phyloP scores from a whole-genome alignment of 2,888 invertebrate genomes.

The Pyrocoelia pectoralis region DNA sequence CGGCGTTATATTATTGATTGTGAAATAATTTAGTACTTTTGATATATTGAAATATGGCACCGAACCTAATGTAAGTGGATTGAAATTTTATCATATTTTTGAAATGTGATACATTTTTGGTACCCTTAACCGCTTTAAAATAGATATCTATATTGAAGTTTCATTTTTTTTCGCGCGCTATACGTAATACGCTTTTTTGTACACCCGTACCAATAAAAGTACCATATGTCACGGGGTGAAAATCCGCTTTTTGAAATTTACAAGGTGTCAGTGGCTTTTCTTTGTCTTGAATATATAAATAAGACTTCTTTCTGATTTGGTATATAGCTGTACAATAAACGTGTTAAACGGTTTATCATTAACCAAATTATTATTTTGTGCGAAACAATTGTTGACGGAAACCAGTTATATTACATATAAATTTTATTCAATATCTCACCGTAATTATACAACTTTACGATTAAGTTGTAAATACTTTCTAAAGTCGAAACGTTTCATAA shows the following conservation, averaged over 20 bases:
- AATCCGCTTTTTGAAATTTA: not conserved
- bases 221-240: not conserved
- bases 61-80: constrained; percentile 34
- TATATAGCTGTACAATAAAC: not conserved
- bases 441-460: not conserved
- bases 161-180: too few species aligned
- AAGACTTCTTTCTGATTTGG: not conserved
- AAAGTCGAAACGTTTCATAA: not conserved
- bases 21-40: constrained; percentile 23
- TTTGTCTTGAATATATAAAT: not conserved
- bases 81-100: not conserved
- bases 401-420: not conserved
- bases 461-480: not conserved
- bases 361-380: not conserved
- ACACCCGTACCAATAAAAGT: too few species aligned
- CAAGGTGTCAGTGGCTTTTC: not conserved
- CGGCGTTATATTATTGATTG: constrained; percentile 20
- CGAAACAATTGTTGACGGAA: not conserved
- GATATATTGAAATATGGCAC: constrained; percentile 35
- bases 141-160: too few species aligned
- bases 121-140: too few species aligned
- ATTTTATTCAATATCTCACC: not conserved
- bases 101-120: not conserved
- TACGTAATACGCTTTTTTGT: too few species aligned
- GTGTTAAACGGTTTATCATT: not conserved